phyloP scores from a whole-genome alignment of 2,888 invertebrate genomes.

The Oeneis ivallda region DNA sequence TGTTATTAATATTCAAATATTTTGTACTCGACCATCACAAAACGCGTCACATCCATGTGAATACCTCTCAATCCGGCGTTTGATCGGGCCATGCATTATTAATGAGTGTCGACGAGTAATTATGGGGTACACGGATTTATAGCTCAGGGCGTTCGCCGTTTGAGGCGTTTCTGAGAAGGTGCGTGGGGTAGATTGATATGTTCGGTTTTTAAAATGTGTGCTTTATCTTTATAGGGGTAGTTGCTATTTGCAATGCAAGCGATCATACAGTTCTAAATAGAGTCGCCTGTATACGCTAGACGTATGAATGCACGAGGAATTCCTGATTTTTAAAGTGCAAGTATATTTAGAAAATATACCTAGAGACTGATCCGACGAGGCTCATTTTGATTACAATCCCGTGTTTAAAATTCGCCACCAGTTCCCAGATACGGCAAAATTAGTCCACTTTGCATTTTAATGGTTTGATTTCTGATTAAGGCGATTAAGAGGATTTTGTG shows the following conservation, averaged over 20 bases:
- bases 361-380: neutral
- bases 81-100: slow-evolving; percentile 81
- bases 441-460: slow-evolving; percentile 33
- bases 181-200: slow-evolving; percentile 49
- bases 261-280: too few relatives aligned
- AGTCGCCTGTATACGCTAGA: too few relatives aligned
- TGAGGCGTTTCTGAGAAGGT: slow-evolving; percentile 43
- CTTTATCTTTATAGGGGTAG: slow-evolving; percentile 15
- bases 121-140: slow-evolving; percentile 71
- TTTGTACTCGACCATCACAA: neutral
- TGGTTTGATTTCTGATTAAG: slow-evolving; percentile 34
- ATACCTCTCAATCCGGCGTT: slow-evolving; percentile 50
- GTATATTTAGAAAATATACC: too few relatives aligned
- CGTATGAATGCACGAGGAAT: too few relatives aligned
- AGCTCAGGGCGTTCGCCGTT: slow-evolving; percentile 46
- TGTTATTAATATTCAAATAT: neutral
- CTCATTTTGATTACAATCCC: slow-evolving; percentile 16
- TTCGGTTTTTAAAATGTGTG: slow-evolving; percentile 38
- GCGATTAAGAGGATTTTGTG: slow-evolving; percentile 23
- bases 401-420: slow-evolving; percentile 23
- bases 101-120: slow-evolving; percentile 73
- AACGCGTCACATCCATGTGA: slow-evolving; percentile 39
- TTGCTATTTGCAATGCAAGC: neutral
- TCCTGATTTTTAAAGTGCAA: neutral
- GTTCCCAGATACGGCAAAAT: slow-evolving; percentile 18